These are phyloP conservation scores for Takifugu bimaculatus DNA, from an alignment of 2,113 vertebrate species.

Conservation along the genomic window DNA sequence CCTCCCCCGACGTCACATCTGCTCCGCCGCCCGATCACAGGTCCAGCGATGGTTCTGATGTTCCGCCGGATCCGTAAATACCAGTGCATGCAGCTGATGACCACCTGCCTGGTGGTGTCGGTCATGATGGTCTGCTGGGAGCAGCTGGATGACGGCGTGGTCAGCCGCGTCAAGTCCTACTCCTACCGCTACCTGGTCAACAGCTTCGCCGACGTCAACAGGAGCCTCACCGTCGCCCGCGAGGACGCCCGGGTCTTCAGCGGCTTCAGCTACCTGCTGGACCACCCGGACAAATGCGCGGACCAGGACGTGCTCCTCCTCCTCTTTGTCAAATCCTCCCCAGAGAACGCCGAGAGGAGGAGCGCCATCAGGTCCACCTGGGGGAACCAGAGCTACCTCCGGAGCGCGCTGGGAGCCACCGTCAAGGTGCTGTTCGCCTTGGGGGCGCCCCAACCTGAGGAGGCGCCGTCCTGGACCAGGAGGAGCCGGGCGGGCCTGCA, in stretches of 20 bases:
- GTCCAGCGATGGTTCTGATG: constrained; percentile 80
- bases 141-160: constrained; percentile 72
- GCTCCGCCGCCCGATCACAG: constrained; percentile 19
- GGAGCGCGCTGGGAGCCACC: constrained; percentile 74
- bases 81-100: constrained; percentile 79
- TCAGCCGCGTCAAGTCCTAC: constrained; percentile 86
- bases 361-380: constrained; percentile 86
- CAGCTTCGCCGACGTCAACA: constrained; percentile 81
- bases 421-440: constrained; percentile 89
- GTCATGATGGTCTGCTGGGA: constrained; percentile 84
- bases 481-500: constrained; percentile 47
- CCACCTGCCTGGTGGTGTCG: constrained; percentile 82
- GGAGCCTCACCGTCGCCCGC: constrained; percentile 79
- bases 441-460: constrained; percentile 59
- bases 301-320: constrained; percentile 83
- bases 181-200: constrained; percentile 88
- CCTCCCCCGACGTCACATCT: neutral
- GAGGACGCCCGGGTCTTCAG: constrained; percentile 65
- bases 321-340: constrained; percentile 87
- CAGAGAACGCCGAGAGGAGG: constrained; percentile 80
- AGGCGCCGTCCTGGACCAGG: constrained; percentile 19
- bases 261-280: constrained; percentile 82
- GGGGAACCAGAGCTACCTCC: constrained; percentile 86
- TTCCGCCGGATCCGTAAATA: constrained; percentile 79
- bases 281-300: constrained; percentile 82